Evolutionary conservation across 2,888 invertebrate species (phyloP), one percentile per base, ranked within the genome.

Genomic region (Parthenolecanium corni): DNA sequence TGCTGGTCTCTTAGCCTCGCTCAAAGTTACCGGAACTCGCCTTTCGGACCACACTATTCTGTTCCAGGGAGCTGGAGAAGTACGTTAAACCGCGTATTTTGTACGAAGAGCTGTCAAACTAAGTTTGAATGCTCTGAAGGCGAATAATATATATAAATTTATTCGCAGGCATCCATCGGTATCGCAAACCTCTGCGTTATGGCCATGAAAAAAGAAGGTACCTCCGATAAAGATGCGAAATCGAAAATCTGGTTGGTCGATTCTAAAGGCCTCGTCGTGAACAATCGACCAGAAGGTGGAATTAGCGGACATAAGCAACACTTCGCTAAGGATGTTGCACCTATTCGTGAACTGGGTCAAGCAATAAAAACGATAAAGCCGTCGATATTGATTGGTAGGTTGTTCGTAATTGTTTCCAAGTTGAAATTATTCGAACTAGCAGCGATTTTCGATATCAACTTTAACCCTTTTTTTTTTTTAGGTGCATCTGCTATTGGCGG

Each of bases 31-130:
- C 12, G 83, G 85, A 67, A 90, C 82, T 67, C 80, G 80, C 68
- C 78, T 98, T 31, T 82, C 83, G 1, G 89, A 96, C 20, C 88
- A 95, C 72, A 83, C 80, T 24, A 83, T 96, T 70, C 82, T 97
- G 0, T 96, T 98, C 79, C 87, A 92, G 73, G 97, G 97, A 16
- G 97, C 97, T 56, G 97, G 97, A 65, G 96, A 96, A 81, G 90
- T 89, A 70, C 72, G 46, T 42, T 31, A n/a, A n/a, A n/a, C n/a
- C n/a, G n/a, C n/a, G n/a, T n/a, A 1, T 5, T 16, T 52, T 31
- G 47, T n/a, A n/a, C n/a, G n/a, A n/a, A n/a, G n/a, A n/a, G n/a
- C n/a, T n/a, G n/a, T n/a, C n/a, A n/a, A n/a, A n/a, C n/a, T n/a
- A n/a, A n/a, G n/a, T n/a, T n/a, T n/a, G n/a, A n/a, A n/a, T n/a